These are phyloP conservation scores for Heliconius sara DNA, from an alignment of 2,888 invertebrate genomes.

Conservation along the genomic window DNA sequence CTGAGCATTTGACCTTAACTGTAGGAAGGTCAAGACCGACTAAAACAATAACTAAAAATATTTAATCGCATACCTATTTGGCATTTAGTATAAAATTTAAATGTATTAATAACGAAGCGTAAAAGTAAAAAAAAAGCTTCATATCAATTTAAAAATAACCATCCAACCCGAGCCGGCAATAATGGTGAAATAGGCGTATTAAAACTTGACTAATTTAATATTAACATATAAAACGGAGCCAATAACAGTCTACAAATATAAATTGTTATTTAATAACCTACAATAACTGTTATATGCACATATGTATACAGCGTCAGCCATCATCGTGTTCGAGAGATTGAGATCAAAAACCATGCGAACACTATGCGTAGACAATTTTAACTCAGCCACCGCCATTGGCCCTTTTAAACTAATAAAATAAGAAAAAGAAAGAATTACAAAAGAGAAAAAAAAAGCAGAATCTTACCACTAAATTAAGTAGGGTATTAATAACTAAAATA, in stretches of 20 bases:
- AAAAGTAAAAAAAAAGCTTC: slow-evolving; percentile 28
- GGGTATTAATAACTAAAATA: slow-evolving; percentile 68
- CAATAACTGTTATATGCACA: slow-evolving; percentile 22
- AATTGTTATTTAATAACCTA: slow-evolving; percentile 30
- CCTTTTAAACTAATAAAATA: slow-evolving; percentile 27
- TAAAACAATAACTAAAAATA: slow-evolving; percentile 37
- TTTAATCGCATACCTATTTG: slow-evolving; percentile 43
- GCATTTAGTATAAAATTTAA: slow-evolving; percentile 40
- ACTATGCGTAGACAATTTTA: slow-evolving; percentile 33
- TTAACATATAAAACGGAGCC: slow-evolving; percentile 26
- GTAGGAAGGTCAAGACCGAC: slow-evolving; percentile 35
- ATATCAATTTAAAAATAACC: slow-evolving; percentile 15
- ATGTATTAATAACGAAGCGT: slow-evolving; percentile 38
- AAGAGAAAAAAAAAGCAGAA: slow-evolving; percentile 41
- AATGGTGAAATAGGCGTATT: slow-evolving; percentile 12
- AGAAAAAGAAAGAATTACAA: slow-evolving; percentile 41
- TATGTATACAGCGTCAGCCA: slow-evolving; percentile 6
- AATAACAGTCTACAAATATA: slow-evolving; percentile 28
- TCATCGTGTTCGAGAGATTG: slow-evolving; percentile 45
- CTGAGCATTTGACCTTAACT: slow-evolving; percentile 41
- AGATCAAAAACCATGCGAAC: slow-evolving; percentile 50
- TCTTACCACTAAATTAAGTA: slow-evolving; percentile 65
- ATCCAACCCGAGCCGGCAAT: slow-evolving; percentile 18
- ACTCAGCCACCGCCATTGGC: slow-evolving; percentile 22
- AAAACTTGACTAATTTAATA: slow-evolving; percentile 34